Percentiles rank a stretch among this genome's conserved stretches.
These are phyloP conservation scores for Pseudorasbora parva DNA, from an alignment of 2,113 vertebrate genomes.

Conservation along the genomic window DNA sequence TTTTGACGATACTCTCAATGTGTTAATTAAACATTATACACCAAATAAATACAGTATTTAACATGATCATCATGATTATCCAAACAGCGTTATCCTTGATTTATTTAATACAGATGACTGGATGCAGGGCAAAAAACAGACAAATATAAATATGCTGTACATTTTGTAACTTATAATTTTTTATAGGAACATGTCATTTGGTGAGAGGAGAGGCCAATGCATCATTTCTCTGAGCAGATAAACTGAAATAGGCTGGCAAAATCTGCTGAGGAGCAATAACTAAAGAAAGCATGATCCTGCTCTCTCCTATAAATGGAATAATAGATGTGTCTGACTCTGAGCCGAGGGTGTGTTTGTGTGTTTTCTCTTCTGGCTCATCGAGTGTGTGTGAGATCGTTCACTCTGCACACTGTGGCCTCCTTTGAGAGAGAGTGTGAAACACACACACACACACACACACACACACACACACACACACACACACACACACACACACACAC, in stretches of 20 bases:
- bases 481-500: no score
- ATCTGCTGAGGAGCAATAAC: neutral
- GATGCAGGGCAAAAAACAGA: neutral
- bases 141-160: neutral
- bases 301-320: neutral
- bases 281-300: neutral
- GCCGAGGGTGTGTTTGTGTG: neutral
- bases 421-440: conserved; percentile 28
- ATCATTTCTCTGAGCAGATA: neutral
- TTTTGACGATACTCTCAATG: neutral
- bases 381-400: neutral
- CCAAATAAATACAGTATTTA: neutral
- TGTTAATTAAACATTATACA: neutral
- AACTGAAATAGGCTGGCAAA: neutral
- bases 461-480: no score
- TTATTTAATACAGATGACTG: neutral
- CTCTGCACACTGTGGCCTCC: conserved; percentile 24
- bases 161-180: neutral
- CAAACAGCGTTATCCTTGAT: neutral
- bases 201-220: neutral
- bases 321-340: neutral
- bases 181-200: neutral
- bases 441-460: neutral
- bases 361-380: neutral
- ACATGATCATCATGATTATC: neutral